Base-by-base conservation (phyloP, 1,140 invertebrate genomes). In the Teleogryllus occipitalis region DNA sequence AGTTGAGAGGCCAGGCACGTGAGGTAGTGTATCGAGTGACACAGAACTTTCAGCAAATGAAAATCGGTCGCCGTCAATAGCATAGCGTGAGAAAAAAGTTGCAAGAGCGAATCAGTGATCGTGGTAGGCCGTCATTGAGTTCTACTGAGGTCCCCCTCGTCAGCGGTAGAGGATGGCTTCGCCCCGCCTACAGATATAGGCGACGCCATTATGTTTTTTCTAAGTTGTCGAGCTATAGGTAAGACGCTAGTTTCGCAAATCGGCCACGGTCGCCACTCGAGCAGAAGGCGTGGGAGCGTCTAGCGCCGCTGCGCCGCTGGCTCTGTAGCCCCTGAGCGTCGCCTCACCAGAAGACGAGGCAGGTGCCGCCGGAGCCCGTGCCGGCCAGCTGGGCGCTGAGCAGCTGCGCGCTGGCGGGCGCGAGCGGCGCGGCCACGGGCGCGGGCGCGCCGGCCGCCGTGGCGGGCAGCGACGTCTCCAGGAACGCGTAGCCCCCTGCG, bases 401-500 rank as follows among this genome's bases (percentile, higher is more conserved):
- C 18, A 78, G 48, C n/a, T 39, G 18, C 14, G 77, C 77, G 15
- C 77, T 48, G 27, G 27, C 27, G 27, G 27, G 27, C 1, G 27
- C 27, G 5, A 5, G 27, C 27, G 27, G 27, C 27, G 27, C 27
- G 27, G 27, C 1, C 27, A 39, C 8, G 47, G 77, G 15, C 54
- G 10, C n/a, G 22, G 7, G 77, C 0, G 47, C 27, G 22, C 15
- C 10, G 12, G 22, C 18, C 22, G 8, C 1, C 8, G 47, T 8
- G n/a, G 47, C 18, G 54, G 5, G 8, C 54, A 48, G 48, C 27
- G 77, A 78, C 5, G 77, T 78, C 77, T 78, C 77, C n/a, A 78
- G 46, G 54, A 78, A 78, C 3, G 48, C 21, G 48, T 78, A 78
- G 77, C 77, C 77, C 39, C 77, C 75, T 76, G 27, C 27, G 27